phyloP scores from a whole-genome alignment of 2,113 vertebrate genomes.

The Pteruthius melanotis region DNA sequence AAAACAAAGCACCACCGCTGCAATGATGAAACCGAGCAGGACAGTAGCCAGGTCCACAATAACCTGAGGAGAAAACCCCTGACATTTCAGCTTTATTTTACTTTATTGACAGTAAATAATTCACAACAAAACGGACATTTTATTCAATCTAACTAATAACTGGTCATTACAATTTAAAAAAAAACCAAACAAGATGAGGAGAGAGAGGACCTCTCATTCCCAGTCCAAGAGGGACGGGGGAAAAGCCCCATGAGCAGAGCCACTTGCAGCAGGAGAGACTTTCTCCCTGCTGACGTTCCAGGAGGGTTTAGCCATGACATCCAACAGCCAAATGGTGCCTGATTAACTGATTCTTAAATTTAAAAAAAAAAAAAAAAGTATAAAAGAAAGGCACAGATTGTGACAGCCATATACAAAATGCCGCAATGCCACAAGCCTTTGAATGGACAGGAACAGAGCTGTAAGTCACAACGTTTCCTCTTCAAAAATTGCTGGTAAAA shows the following conservation, averaged over 20 bases:
- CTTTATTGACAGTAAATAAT: background rate
- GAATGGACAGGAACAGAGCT: background rate
- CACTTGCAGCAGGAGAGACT: background rate
- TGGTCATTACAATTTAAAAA: background rate
- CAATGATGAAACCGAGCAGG: background rate
- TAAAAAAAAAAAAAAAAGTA: background rate
- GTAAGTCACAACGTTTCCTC: background rate
- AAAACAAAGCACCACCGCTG: background rate
- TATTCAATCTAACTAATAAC: background rate
- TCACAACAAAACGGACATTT: background rate
- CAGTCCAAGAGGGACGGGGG: background rate
- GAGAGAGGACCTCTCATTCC: background rate
- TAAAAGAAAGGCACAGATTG: background rate
- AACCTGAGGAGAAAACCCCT: background rate
- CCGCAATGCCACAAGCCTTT: background rate
- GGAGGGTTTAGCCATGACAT: background rate
- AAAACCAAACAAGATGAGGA: fast-evolving
- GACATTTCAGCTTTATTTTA: background rate
- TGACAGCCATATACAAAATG: background rate
- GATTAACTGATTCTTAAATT: background rate
- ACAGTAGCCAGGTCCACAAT: background rate
- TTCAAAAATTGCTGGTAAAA: background rate
- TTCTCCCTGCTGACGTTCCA: background rate
- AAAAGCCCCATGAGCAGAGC: background rate
- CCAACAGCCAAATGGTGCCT: background rate